Evolutionary conservation across 1,140 invertebrate genomes (phyloP), one percentile per base, ranked within the genome.

Genomic region (Latrodectus geometricus): DNA sequence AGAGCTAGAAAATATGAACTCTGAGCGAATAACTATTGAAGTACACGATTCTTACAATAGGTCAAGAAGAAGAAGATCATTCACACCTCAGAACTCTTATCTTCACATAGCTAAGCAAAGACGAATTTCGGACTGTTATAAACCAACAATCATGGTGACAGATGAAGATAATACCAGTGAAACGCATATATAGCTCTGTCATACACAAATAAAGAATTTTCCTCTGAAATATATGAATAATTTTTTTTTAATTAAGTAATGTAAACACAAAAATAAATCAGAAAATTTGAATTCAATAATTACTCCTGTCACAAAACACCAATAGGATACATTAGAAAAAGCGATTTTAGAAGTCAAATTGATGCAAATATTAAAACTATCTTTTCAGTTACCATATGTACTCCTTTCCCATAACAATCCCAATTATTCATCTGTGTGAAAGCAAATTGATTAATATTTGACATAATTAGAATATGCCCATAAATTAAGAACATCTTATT

Each of bases 1-100:
- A 88, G 96, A 97, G 54, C 52, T 87, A 11, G 85, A 74, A 20
- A 20, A 50, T 4, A 75, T 65, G 11, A 73, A 72, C 21, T 8
- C 66, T 54, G 66, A 82, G 9, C 66, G 68, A 73, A 72, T 82
- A 17, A 61, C 8, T 49, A 82, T 79, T 50, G 77, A 79, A 79
- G 68, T 79, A 9, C 77, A 56, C 8, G 77, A 79, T 12, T 79
- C 54, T 69, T 79, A 79, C 48, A 35, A 35, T 1, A 61, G 65
- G 20, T 79, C 77, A 11, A 49, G 77, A 49, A 56, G 65, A 12
- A 48, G 77, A 66, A 79, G 77, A n/a, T 79, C 77, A 3, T n/a
- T 49, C 12, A 66, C 77, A 21, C 54, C 61, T 2, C 56, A 79
- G 17, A 66, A 68, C 48, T 79, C 77, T 50, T 79, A 66, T 69